Conservation (phyloP, 2,797 vertebrate genomes). For the Catharus ustulatus region DNA sequence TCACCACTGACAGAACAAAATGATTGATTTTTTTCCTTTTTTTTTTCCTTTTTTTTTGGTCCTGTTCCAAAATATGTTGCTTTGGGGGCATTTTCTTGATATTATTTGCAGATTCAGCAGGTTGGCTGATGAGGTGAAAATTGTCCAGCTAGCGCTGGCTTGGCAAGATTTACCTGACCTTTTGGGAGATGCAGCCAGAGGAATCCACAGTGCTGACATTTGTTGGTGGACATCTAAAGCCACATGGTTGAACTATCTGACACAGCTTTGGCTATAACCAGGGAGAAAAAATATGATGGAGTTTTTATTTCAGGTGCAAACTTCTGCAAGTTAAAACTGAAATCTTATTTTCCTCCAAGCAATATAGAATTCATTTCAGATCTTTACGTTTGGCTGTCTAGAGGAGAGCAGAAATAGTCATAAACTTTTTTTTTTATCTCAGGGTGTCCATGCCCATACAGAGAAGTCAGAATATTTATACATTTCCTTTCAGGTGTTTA, state of each 20-base stretch:
- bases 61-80: background rate
- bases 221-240: background rate
- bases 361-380: background rate
- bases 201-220: background rate
- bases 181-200: background rate
- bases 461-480: background rate
- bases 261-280: background rate
- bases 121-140: slow-evolving; percentile 23
- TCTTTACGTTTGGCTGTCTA: background rate
- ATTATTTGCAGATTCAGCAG: slow-evolving; percentile 38
- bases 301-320: background rate
- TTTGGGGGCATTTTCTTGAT: slow-evolving; percentile 16
- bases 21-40: background rate
- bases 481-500: slow-evolving; percentile 9
- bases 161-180: background rate
- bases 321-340: background rate
- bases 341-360: background rate
- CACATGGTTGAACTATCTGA: background rate
- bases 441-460: background rate
- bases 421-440: background rate
- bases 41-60: background rate
- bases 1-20: background rate
- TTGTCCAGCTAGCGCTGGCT: background rate
- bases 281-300: background rate
- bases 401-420: background rate